Base-by-base conservation (phyloP, 1,140 invertebrate species). In the Drosophila azteca region DNA sequence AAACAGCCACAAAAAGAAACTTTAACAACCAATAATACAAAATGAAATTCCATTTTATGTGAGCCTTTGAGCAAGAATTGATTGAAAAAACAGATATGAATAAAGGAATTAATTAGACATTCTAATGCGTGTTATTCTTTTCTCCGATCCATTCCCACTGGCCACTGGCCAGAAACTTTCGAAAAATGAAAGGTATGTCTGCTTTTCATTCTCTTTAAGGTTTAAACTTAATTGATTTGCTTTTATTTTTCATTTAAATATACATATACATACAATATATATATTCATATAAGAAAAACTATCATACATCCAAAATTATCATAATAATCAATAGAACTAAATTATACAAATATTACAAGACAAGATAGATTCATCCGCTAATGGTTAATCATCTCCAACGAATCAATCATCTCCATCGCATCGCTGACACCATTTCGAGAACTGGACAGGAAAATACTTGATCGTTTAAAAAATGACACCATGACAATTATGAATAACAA, bases 311-410 rank as follows among this genome's bases (percentile, higher is more conserved):
- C 48, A 88, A 87, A 88, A 88, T 88, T 83, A 88, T 87, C 65
- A 83, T 88, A 88, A 88, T 87, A 87, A 87, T 88, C 88, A 88
- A 88, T 87, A 87, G 67, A 88, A 88, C 83, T 79, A 88, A 85
- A 88, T 75, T 88, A 88, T 88, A 88, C 83, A 88, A 88, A 88
- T 88, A 88, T 88, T 83, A 79, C 83, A 88, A 88, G 83, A 79
- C 83, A 88, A 88, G 83, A 88, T 79, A 88, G 79, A 81, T 58
- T 79, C 80, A 65, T 76, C 61, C 63, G 51, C 77, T 52, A 66
- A 66, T 49, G 76, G 73, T 8, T 39, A 48, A 68, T 45, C 20
- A 13, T 59, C 53, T 62, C 55, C 51, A 26, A 26, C 24, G 24
- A 26, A 26, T 20, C 17, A 20, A 20, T 20, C 17, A 20, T 20